Conservation (phyloP, 2,113 vertebrate genomes). For the Camelus bactrianus region DNA sequence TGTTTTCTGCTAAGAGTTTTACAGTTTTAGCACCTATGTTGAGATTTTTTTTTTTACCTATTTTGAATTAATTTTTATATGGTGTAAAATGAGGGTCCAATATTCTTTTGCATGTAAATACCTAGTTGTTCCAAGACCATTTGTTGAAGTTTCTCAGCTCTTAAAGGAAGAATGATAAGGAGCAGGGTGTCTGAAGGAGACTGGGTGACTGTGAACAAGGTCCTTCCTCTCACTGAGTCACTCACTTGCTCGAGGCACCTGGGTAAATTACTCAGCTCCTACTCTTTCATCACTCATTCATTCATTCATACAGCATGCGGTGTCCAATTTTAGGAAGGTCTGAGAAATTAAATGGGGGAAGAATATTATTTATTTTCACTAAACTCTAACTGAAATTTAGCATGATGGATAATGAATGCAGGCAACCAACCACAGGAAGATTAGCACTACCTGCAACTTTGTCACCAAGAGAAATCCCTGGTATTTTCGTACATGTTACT, state of each 20-base stretch:
- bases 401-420: not conserved
- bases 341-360: not conserved
- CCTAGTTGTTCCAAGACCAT: not conserved
- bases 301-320: not conserved
- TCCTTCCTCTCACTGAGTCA: not conserved
- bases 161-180: constrained; percentile 30
- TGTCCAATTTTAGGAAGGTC: not conserved
- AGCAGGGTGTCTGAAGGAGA: not conserved
- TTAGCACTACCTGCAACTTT: not conserved
- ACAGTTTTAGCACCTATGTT: not conserved
- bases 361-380: not conserved
- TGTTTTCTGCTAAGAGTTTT: constrained; percentile 9
- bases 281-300: not conserved
- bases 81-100: not conserved
- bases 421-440: not conserved
- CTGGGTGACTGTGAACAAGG: not conserved
- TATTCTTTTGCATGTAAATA: not conserved
- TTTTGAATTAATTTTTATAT: not conserved
- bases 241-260: not conserved
- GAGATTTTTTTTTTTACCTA: not conserved
- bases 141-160: constrained; percentile 19
- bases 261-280: not conserved
- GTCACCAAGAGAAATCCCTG: constrained; percentile 29
- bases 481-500: not conserved
- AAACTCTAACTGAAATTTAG: constrained; percentile 33